A percentile compares a stretch with the other conserved stretches of the same genome.
phyloP scores from a whole-genome alignment of 2,888 invertebrate genomes.

The Heteromurus nitidus region DNA sequence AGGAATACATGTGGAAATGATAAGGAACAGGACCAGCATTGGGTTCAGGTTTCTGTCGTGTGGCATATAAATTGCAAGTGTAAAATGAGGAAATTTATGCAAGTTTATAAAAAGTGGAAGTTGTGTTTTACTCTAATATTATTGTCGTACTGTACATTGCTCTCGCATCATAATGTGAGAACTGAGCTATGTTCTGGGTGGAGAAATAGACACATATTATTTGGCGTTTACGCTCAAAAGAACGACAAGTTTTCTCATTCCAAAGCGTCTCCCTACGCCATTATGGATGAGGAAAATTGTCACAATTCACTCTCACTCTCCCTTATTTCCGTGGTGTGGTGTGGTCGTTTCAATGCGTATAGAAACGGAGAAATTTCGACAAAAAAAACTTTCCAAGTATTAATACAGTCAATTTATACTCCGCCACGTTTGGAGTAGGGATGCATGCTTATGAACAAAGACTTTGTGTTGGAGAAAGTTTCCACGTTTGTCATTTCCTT shows the following conservation, averaged over 20 bases:
- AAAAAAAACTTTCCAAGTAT: too few relatives aligned
- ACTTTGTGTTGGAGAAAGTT: slow-evolving; percentile 7
- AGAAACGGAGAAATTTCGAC: not conserved
- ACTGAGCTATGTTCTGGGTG: too few relatives aligned
- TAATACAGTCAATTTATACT: too few relatives aligned
- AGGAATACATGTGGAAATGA: too few relatives aligned
- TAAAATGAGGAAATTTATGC: too few relatives aligned
- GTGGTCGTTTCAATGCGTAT: not conserved
- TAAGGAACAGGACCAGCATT: too few relatives aligned
- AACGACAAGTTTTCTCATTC: not conserved
- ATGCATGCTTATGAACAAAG: too few relatives aligned
- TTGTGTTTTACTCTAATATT: not conserved
- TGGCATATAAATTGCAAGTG: too few relatives aligned
- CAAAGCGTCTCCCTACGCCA: not conserved
- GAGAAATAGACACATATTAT: not conserved
- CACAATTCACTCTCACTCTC: not conserved
- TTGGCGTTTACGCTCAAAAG: not conserved
- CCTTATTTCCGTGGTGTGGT: slow-evolving; percentile 3
- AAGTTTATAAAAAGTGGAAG: too few relatives aligned
- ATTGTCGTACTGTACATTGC: too few relatives aligned
- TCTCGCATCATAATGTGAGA: not conserved
- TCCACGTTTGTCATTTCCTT: not conserved
- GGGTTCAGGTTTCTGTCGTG: too few relatives aligned
- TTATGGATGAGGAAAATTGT: not conserved
- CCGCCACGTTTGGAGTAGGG: not conserved